A percentile compares a stretch with the other conserved stretches of the same genome.
Evolutionary conservation across 2,888 invertebrate genomes (phyloP).

Genomic region (Cantharis flavilabris): DNA sequence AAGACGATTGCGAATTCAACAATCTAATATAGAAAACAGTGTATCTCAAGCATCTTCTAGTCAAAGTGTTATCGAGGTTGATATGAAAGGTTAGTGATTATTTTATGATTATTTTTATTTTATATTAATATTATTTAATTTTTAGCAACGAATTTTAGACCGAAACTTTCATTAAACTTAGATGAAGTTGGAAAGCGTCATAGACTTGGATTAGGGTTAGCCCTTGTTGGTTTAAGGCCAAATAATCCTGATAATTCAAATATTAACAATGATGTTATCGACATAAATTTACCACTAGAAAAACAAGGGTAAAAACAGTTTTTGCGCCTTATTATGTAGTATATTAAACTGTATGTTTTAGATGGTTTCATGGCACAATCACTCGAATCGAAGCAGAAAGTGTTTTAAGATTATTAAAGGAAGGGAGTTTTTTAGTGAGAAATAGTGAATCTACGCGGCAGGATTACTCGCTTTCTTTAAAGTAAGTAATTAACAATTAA

Average conservation of each 20-base stretch:
- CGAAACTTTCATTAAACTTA: slow-evolving; percentile 77
- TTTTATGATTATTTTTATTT: not conserved
- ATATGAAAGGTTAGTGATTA: slow-evolving; percentile 63
- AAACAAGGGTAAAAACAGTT: slow-evolving; percentile 73
- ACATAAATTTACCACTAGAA: slow-evolving; percentile 80
- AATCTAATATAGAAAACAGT: slow-evolving; percentile 69
- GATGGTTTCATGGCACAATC: slow-evolving; percentile 96
- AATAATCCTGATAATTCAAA: slow-evolving; percentile 58
- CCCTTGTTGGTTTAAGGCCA: slow-evolving; percentile 51
- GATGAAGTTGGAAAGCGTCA: slow-evolving; percentile 60
- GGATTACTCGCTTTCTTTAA: slow-evolving; percentile 92
- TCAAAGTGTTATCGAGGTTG: slow-evolving; percentile 77
- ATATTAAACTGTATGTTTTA: slow-evolving; percentile 44
- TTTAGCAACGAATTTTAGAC: slow-evolving; percentile 57
- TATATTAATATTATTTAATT: slow-evolving; percentile 10
- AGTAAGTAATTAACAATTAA: slow-evolving; percentile 69
- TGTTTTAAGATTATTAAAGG: slow-evolving; percentile 78
- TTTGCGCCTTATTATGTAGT: not conserved
- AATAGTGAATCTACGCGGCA: slow-evolving; percentile 92
- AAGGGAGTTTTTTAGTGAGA: slow-evolving; percentile 93
- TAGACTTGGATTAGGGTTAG: slow-evolving; percentile 55
- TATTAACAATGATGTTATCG: slow-evolving; percentile 75
- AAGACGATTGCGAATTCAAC: slow-evolving; percentile 70
- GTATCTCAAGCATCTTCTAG: slow-evolving; percentile 83
- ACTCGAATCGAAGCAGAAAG: slow-evolving; percentile 90